Conservation (phyloP, 2,797 vertebrate genomes). For the Antennarius maculatus region DNA sequence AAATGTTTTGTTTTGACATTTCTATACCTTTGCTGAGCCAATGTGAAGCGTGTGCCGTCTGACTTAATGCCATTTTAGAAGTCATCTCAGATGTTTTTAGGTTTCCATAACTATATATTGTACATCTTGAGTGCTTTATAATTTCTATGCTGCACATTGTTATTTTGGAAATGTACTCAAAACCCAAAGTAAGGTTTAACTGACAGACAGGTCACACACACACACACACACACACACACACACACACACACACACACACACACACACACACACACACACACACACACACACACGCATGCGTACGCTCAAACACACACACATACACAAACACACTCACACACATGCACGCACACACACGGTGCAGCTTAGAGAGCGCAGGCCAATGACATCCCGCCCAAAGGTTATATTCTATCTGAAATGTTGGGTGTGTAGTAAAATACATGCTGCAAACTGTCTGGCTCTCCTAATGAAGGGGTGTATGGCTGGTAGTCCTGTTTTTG, state of each 20-base stretch:
- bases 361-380: slow-evolving; percentile 67
- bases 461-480: slow-evolving; percentile 84
- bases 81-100: slow-evolving; percentile 80
- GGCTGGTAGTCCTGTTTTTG: slow-evolving; percentile 77
- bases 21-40: slow-evolving; percentile 61
- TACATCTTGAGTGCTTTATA: slow-evolving; percentile 86
- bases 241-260: background rate
- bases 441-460: slow-evolving; percentile 85
- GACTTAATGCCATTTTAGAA: slow-evolving; percentile 77
- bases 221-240: slow-evolving; percentile 41
- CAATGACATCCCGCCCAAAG: slow-evolving; percentile 83
- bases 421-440: slow-evolving; percentile 87
- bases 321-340: too few species aligned
- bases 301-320: too few species aligned
- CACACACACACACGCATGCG: slow-evolving; percentile 11
- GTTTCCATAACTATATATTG: slow-evolving; percentile 85
- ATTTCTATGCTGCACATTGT: slow-evolving; percentile 85
- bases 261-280: slow-evolving; percentile 31
- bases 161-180: slow-evolving; percentile 86
- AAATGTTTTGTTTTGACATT: slow-evolving; percentile 79
- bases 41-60: slow-evolving; percentile 65
- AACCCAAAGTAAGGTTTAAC: slow-evolving; percentile 85
- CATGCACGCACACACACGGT: slow-evolving; percentile 40
- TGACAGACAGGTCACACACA: slow-evolving; percentile 76
- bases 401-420: slow-evolving; percentile 87